Conservation (phyloP, 2,113 vertebrate genomes). For the Gavia stellata region DNA sequence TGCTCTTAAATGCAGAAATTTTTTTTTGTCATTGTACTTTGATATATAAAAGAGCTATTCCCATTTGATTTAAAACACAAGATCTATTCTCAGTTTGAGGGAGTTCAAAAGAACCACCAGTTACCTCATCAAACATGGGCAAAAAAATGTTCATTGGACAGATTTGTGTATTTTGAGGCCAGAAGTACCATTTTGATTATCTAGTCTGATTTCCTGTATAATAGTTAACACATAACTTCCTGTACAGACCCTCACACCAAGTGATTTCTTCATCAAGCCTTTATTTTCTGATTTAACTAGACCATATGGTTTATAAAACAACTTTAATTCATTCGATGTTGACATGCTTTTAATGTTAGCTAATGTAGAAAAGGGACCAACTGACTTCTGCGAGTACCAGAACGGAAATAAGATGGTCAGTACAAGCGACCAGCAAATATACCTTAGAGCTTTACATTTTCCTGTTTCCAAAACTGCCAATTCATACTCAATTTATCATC, state of each 20-base stretch:
- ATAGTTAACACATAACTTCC: not conserved
- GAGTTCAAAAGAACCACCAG: not conserved
- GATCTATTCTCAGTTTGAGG: not conserved
- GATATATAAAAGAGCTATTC: not conserved
- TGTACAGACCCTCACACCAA: not conserved
- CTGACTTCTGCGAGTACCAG: not conserved
- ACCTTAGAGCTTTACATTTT: not conserved
- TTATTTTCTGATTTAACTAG: not conserved
- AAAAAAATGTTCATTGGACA: not conserved
- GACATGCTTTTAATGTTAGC: not conserved
- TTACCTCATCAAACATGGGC: not conserved
- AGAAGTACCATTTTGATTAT: conserved; percentile 5
- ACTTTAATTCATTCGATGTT: not conserved
- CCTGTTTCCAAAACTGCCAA: not conserved
- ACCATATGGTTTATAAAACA: not conserved
- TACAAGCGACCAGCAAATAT: not conserved
- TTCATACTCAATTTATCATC: not conserved
- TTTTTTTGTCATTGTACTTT: not conserved
- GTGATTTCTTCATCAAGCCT: not conserved
- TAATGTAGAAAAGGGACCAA: not conserved
- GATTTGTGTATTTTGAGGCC: not conserved
- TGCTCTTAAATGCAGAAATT: not conserved
- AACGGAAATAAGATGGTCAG: not conserved
- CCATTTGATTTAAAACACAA: not conserved
- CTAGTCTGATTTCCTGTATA: not conserved